These are phyloP conservation scores for Cyrtonyx montezumae DNA, from an alignment of 2,113 vertebrate genomes.

Conservation along the genomic window DNA sequence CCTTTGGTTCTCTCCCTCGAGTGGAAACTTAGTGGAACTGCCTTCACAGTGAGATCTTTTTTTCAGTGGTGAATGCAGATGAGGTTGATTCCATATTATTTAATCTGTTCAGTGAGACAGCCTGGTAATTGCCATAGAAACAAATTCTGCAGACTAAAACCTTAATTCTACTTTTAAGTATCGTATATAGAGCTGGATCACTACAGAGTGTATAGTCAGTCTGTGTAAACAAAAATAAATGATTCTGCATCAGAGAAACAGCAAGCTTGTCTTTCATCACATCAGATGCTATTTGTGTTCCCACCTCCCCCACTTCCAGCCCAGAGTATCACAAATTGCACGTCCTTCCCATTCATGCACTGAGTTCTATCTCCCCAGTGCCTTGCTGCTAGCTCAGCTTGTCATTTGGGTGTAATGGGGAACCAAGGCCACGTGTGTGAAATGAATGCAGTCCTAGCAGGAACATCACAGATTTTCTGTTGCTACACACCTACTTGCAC, in stretches of 20 bases:
- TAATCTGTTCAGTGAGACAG: conserved; percentile 48
- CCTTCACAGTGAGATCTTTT: not conserved
- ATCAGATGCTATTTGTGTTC: not conserved
- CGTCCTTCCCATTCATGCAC: not conserved
- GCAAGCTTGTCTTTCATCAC: not conserved
- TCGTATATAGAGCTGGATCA: not conserved
- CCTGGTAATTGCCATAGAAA: conserved; percentile 69
- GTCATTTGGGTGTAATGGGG: accelerated
- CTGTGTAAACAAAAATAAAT: not conserved
- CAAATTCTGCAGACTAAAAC: conserved; percentile 24
- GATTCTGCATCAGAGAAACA: not conserved
- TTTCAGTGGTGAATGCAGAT: conserved; percentile 53
- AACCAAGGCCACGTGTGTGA: accelerated
- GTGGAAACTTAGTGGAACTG: conserved; percentile 31
- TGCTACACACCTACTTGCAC: not conserved
- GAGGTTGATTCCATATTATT: conserved; percentile 58
- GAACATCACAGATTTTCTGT: not conserved
- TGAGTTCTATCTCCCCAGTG: accelerated
- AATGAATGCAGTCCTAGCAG: not conserved
- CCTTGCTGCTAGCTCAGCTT: not conserved
- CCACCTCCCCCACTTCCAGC: not conserved
- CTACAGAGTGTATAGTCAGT: not conserved
- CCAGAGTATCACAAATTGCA: not conserved
- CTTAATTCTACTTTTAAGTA: conserved; percentile 14
- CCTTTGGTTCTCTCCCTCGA: not conserved